Evolutionary conservation across 1,140 invertebrate species (phyloP), one percentile per base, ranked within the genome.

Genomic region (Zaprionus lachaisei): DNA sequence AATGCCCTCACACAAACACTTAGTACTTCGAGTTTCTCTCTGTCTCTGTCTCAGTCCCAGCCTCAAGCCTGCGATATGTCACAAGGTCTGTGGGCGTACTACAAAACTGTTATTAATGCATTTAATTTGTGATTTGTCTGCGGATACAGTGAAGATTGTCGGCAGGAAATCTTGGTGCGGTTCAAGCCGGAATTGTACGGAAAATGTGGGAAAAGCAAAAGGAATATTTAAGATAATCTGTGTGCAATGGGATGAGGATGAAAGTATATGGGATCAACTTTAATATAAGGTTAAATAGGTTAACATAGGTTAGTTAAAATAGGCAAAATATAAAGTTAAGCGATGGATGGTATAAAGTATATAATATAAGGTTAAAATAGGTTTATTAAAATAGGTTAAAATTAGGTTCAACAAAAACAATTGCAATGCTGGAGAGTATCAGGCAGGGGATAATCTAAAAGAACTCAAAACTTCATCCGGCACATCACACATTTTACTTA

Each of bases 81-180:
- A 79, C 31, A 74, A 58, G 55, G 41, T 47, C 31, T 67, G 82
- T 81, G 79, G 82, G 82, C 82, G 83, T 85, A 55, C 54, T 31
- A 22, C 28, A 55, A 60, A 49, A 20, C 62, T 20, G 41, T 61
- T 76, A 63, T 58, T 68, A 74, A 77, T 79, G 76, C 67, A 81
- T 78, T 84, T 75, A 70, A 55, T 61, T 54, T 65, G 49, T 44
- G 64, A 65, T 70, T 75, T 37, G 20, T 65, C 34, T 64, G 44
- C 56, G 20, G 37, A 47, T 73, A 75, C 64, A 79, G 82, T 69
- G 62, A 15, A 44, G 22, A 49, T 51, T 56, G 24, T 34, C 41
- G 54, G 54, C 11, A 64, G 54, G 44, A 67, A 75, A 51, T 22
- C 41, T 38, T 73, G 17, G 22, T 56, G 14, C 17, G 11, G 67